phyloP scores from a whole-genome alignment of 2,888 invertebrate genomes.

The Caenorhabditis doughertyi region DNA sequence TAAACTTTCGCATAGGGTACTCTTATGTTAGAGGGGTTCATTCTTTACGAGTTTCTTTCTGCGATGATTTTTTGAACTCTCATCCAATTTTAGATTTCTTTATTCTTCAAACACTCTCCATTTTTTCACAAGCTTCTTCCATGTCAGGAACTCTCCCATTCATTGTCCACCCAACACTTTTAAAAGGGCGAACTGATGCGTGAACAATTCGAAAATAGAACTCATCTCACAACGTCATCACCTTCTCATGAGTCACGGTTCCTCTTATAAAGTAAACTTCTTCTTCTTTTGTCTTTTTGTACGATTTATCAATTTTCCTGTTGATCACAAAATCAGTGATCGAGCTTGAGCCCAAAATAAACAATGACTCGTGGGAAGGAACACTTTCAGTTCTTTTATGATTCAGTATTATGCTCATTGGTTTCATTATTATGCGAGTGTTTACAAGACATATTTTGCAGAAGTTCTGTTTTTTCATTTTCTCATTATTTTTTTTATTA shows the following conservation, averaged over 20 bases:
- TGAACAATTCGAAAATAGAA: slow-evolving; percentile 13
- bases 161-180: neutral
- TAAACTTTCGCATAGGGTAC: too few relatives aligned
- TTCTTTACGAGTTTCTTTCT: too few relatives aligned
- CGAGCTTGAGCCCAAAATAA: slow-evolving; percentile 12
- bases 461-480: too few relatives aligned
- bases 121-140: neutral
- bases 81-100: neutral
- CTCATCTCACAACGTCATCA: slow-evolving; percentile 11
- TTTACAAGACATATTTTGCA: too few relatives aligned
- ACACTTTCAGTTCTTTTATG: neutral
- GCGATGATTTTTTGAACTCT: neutral
- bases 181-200: slow-evolving; percentile 20
- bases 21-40: too few relatives aligned
- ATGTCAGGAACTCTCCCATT: neutral
- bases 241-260: slow-evolving; percentile 19
- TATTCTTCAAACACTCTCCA: neutral
- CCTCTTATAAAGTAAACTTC: slow-evolving; percentile 1
- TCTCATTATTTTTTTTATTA: too few relatives aligned
- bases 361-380: neutral
- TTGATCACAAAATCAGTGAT: slow-evolving; percentile 14
- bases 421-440: too few relatives aligned
- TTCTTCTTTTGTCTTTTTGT: neutral
- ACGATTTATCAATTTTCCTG: slow-evolving; percentile 18
- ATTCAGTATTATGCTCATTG: neutral